Evolutionary conservation across 2,113 vertebrate genomes (phyloP), one percentile per base, ranked within the genome.

Genomic region (Tetrax tetrax): DNA sequence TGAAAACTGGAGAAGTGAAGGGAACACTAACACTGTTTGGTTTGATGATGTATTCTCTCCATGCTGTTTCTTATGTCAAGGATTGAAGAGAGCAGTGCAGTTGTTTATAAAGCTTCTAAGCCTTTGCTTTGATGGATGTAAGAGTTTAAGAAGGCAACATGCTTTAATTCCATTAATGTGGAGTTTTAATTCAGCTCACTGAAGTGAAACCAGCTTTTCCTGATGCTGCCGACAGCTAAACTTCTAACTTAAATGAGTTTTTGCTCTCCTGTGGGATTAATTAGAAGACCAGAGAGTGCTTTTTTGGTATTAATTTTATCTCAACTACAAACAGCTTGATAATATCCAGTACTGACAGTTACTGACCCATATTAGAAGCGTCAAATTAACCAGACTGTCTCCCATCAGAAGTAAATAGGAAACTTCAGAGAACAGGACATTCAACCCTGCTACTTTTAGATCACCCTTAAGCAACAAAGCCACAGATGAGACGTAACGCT

Each of bases 221-320:
- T 70, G 91, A 83, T 45, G 76, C 77, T 77, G 81, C 84, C 27
- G 15, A 87, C 45, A 95, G 86, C 83, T 97, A 90, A 83, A 65
- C 80, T 96, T 88, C 83, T 50, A 88, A 83, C 74, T 97, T 87
- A 96, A 97, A 96, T 96, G 94, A 97, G 87, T 56, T 93, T 83
- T 93, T 95, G 45, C 50, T 95, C 87, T 96, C 84, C 90, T 70
- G 13, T 59, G 95, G 83, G 95, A 96, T 96, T 97, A 97, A 97
- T 97, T 94, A 97, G 89, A 82, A 75, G 83, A 87, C 68, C 70
- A 66, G 89, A 89, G 72, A 68, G 60, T 77, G 77, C 24, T 87
- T 95, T 77, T 93, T 79, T 37, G 33, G 48, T 77, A 85, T 82
- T 90, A 88, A 96, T 87, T 91, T 89, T 85, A 87, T 86, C 83